Conservation (phyloP, 1,140 invertebrate genomes). For the Rhagoletis zephyria region DNA sequence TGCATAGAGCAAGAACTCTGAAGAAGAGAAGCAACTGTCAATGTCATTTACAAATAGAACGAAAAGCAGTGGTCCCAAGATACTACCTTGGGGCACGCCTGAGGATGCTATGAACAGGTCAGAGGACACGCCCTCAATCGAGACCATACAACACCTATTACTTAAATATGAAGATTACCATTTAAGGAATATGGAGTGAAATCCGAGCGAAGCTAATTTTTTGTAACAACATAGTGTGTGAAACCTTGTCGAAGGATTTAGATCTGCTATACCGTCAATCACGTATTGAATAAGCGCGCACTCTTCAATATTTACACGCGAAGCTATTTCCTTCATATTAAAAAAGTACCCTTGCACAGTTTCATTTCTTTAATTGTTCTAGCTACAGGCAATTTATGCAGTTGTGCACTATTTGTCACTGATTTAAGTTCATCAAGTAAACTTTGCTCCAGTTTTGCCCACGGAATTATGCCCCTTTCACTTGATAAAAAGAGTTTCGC, state of each 20-base stretch:
- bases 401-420: neutral
- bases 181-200: neutral
- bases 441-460: neutral
- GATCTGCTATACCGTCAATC: neutral
- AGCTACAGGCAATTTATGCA: neutral
- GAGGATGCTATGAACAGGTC: no score
- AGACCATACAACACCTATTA: no score
- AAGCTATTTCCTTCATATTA: slow-evolving; percentile 26
- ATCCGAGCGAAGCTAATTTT: neutral
- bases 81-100: no score
- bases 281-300: neutral
- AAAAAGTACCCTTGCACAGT: neutral
- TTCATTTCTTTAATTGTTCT: neutral
- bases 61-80: no score
- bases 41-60: no score
- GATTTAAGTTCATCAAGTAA: neutral
- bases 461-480: neutral
- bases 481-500: no score
- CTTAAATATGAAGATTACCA: no score
- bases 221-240: no score
- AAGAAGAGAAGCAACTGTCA: no score
- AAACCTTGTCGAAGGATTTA: neutral
- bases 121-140: no score
- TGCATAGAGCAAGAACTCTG: no score
- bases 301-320: neutral